phyloP scores from a whole-genome alignment of 2,888 invertebrate genomes.

The Leptinotarsa tumamoca region DNA sequence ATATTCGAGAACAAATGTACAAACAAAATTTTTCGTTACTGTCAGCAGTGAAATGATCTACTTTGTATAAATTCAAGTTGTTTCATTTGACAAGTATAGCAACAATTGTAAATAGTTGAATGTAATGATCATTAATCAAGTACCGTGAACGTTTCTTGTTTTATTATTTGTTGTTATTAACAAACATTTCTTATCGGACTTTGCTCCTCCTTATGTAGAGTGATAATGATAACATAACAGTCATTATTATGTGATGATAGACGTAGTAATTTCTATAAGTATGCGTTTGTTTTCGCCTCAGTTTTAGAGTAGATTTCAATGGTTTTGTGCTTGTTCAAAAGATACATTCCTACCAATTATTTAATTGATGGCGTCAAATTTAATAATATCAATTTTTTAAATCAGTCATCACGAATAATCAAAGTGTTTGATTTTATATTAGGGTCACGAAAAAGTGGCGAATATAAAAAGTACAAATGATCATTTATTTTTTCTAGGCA shows the following conservation, averaged over 20 bases:
- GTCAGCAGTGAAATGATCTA: too few species aligned
- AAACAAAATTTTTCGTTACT: too few species aligned
- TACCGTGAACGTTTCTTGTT: neutral
- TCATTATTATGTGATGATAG: conserved; percentile 6
- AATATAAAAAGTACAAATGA: too few species aligned
- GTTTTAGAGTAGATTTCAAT: neutral
- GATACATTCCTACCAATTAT: neutral
- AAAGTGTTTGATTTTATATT: neutral
- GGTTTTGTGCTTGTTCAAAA: neutral
- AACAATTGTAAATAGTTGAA: neutral
- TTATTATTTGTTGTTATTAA: conserved; percentile 2
- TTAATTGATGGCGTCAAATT: neutral
- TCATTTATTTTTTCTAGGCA: too few species aligned
- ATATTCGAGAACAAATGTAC: too few species aligned
- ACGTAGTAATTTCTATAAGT: neutral
- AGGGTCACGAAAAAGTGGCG: too few species aligned
- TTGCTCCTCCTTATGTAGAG: neutral
- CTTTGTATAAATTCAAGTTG: too few species aligned
- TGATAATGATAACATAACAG: conserved; percentile 9
- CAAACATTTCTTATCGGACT: conserved; percentile 6
- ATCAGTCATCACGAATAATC: neutral
- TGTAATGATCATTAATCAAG: neutral
- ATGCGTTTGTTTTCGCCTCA: neutral
- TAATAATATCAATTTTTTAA: neutral
- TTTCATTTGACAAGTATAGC: neutral